Evolutionary conservation across 2,888 invertebrate species (phyloP).

Genomic region (Empis stercorea): DNA sequence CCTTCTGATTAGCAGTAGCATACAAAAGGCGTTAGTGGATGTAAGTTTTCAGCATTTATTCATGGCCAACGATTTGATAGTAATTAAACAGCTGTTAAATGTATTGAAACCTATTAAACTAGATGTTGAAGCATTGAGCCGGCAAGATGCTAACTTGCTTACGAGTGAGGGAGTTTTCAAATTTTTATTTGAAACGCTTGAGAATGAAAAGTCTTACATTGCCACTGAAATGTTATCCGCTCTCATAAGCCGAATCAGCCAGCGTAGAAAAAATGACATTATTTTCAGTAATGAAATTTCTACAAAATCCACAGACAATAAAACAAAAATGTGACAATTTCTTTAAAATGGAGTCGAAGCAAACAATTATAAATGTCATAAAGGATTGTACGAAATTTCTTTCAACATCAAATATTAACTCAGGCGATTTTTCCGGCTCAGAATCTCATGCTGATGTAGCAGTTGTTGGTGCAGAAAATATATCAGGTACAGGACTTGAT

Average conservation of each 20-base stretch:
- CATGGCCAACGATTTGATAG: not conserved
- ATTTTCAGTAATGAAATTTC: not conserved
- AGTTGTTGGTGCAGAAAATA: not conserved
- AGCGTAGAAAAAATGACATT: not conserved
- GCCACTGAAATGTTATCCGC: not conserved
- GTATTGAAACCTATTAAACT: not conserved
- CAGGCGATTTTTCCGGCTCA: not conserved
- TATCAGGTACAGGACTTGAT: not conserved
- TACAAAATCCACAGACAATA: not conserved
- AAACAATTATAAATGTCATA: not conserved
- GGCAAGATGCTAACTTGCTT: not conserved
- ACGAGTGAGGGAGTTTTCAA: not conserved
- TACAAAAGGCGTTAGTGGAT: not conserved
- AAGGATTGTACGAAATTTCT: not conserved
- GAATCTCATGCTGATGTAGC: not conserved
- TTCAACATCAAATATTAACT: not conserved
- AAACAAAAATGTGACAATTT: not conserved
- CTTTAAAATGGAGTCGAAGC: not conserved
- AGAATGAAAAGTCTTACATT: not conserved
- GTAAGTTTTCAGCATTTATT: not conserved
- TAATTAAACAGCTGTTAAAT: not conserved
- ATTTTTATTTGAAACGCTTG: too few species aligned
- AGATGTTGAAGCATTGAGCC: not conserved
- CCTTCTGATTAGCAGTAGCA: not conserved
- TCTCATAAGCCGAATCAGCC: not conserved